Conservation (phyloP, 2,888 invertebrate species). For the Lapara coniferarum region DNA sequence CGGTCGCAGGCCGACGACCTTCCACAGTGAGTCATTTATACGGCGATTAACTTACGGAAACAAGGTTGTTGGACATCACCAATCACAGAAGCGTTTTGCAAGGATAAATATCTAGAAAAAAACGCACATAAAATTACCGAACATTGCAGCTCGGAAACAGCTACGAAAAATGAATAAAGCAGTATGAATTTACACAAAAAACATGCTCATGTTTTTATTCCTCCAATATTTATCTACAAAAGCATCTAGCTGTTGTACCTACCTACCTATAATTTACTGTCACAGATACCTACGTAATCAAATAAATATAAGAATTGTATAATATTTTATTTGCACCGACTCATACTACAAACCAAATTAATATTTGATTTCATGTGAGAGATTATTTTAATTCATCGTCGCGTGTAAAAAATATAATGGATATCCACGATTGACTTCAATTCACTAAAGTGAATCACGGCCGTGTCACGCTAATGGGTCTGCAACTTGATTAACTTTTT, state of each 20-base stretch:
- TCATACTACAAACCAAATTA: background rate
- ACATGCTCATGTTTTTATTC: background rate
- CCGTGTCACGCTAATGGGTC: background rate
- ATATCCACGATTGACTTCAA: background rate
- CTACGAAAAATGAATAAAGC: constrained; percentile 7
- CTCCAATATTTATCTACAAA: no score
- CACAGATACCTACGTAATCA: background rate
- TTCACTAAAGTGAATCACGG: background rate
- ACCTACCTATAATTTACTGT: background rate
- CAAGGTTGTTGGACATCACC: constrained; percentile 32
- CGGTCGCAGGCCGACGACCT: constrained; percentile 58
- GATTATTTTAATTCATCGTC: constrained; percentile 1
- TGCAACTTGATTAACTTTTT: background rate
- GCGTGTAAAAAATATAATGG: constrained; percentile 12
- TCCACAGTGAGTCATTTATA: constrained; percentile 56
- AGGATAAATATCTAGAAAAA: constrained; percentile 22
- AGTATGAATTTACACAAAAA: background rate
- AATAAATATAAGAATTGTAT: background rate
- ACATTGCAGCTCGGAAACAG: background rate
- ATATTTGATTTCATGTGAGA: background rate
- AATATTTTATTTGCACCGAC: background rate
- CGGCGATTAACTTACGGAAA: constrained; percentile 54
- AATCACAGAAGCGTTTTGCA: constrained; percentile 21
- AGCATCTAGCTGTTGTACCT: background rate
- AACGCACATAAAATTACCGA: background rate